These are phyloP conservation scores for Heteronetta atricapilla DNA, from an alignment of 2,113 vertebrate genomes.

Conservation along the genomic window DNA sequence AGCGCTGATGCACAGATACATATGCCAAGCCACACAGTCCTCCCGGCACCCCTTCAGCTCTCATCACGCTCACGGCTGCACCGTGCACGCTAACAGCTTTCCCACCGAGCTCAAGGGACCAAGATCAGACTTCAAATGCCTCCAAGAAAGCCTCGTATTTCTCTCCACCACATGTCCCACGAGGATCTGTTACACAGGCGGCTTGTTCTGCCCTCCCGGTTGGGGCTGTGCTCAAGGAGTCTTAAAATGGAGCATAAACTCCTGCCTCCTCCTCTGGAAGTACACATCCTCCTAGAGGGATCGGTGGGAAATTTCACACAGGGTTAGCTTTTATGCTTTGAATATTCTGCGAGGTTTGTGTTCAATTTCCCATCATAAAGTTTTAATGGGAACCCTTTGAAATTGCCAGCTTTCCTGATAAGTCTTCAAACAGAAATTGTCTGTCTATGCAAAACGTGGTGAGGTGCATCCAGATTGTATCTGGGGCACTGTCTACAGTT, in stretches of 20 bases:
- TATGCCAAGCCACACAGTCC: accelerated
- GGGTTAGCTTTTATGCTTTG: slow-evolving; percentile 58
- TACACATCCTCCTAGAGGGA: background rate
- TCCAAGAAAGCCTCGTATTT: slow-evolving; percentile 5
- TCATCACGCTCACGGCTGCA: accelerated
- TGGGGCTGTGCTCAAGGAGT: background rate
- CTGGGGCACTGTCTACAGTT: background rate
- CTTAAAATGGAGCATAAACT: slow-evolving; percentile 64
- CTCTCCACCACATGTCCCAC: background rate
- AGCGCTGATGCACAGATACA: accelerated
- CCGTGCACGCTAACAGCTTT: accelerated
- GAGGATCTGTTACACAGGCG: background rate
- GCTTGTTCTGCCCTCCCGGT: background rate
- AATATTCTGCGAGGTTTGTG: slow-evolving; percentile 30
- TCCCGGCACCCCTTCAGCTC: background rate
- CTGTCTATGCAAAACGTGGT: slow-evolving; percentile 41
- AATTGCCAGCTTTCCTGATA: slow-evolving; percentile 33
- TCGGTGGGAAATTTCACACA: slow-evolving; percentile 29
- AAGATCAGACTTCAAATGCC: background rate
- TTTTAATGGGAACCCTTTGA: slow-evolving; percentile 58
- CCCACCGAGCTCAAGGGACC: background rate
- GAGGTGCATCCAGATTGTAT: slow-evolving; percentile 44
- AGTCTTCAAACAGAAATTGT: slow-evolving; percentile 42
- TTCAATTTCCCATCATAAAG: slow-evolving; percentile 60
- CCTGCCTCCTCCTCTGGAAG: slow-evolving; percentile 8